Evolutionary conservation across 2,888 invertebrate genomes (phyloP).

Genomic region (Andrena chrysosceles): DNA sequence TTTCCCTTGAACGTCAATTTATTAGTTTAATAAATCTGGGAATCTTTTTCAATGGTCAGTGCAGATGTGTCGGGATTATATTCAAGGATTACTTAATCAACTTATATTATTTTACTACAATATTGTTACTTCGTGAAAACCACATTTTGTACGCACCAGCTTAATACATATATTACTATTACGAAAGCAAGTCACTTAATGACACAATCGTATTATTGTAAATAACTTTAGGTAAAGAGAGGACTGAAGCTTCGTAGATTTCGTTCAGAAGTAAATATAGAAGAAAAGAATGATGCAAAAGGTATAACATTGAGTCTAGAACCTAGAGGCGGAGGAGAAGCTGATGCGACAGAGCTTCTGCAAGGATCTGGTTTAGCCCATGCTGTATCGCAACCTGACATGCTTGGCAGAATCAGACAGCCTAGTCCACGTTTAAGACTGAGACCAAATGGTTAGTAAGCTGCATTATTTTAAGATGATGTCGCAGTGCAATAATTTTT

Average conservation of each 20-base stretch:
- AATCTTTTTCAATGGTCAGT: too few species aligned
- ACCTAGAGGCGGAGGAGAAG: constrained; percentile 83
- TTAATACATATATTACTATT: neutral
- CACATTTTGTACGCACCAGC: neutral
- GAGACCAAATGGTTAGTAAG: constrained; percentile 76
- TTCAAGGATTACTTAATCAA: too few species aligned
- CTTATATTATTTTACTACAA: neutral
- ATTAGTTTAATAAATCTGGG: too few species aligned
- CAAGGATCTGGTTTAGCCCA: constrained; percentile 81
- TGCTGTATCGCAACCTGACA: constrained; percentile 85
- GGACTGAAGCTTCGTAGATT: constrained; percentile 84
- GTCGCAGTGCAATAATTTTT: too few species aligned
- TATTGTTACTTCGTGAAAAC: neutral
- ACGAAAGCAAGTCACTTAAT: neutral
- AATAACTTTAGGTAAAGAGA: constrained; percentile 79
- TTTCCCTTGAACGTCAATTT: too few species aligned
- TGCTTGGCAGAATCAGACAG: constrained; percentile 79
- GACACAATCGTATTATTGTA: neutral
- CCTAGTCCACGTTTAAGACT: constrained; percentile 78
- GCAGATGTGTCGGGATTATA: too few species aligned
- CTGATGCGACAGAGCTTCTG: constrained; percentile 84
- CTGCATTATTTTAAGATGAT: neutral
- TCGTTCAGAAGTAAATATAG: constrained; percentile 84
- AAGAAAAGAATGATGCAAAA: constrained; percentile 80
- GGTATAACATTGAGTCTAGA: constrained; percentile 80